Evolutionary conservation across 2,888 invertebrate genomes (phyloP), one percentile per base, ranked within the genome.

Genomic region (Campoplex nolae): DNA sequence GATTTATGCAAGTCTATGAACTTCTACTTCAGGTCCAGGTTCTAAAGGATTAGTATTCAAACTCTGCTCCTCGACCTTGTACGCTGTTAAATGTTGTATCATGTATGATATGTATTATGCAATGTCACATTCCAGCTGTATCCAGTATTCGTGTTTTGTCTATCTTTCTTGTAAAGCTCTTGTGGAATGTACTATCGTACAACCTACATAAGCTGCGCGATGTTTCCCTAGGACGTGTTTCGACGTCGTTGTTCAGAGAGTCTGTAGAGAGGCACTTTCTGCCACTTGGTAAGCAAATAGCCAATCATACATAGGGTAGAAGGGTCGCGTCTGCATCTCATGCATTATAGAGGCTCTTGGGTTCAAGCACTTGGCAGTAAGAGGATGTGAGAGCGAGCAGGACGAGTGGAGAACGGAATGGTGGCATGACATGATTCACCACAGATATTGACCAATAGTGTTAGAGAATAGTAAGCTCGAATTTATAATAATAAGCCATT

Each of bases 281-380:
- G 74, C 81, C 90, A 90, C 92, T 93, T 93, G 91, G 91, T 91
- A 90, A 91, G 92, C 92, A 92, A 93, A 92, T 93, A 91, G 91
- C 91, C 92, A 92, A 93, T 92, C 90, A 90, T 92, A 91, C 91
- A 91, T 92, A 91, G 88, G 88, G 87, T 88, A 91, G 89, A 86
- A 91, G 90, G 91, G 89, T 90, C 89, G 89, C 88, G 90, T 91
- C 90, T 91, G 91, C 90, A 89, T 91, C 89, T 89, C 89, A 90
- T 92, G 90, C 90, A 91, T 92, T 92, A 92, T 91, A 91, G 88
- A 90, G 86, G 73, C 75, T 77, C 78, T 79, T 48, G 74, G 79
- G 82, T 79, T 54, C 86, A 75, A 79, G 77, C 83, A 79, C 75
- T 77, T 38, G 79, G 71, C 42, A 70, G 65, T 67, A 58, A 71